phyloP scores from a whole-genome alignment of 2,888 invertebrate genomes.

The Pasiphila rectangulata region DNA sequence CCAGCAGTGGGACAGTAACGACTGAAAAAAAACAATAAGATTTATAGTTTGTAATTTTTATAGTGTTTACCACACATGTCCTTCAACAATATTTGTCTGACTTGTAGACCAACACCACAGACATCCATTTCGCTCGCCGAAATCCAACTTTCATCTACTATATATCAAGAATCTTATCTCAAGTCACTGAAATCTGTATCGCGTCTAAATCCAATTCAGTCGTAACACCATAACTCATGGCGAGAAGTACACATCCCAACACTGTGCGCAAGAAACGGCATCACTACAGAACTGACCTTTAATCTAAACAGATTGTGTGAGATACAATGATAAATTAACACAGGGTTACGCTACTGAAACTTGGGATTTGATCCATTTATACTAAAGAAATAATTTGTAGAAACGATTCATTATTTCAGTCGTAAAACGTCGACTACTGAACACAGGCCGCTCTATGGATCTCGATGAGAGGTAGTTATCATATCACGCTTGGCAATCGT shows the following conservation, averaged over 20 bases:
- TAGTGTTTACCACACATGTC: too few species aligned
- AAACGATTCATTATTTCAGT: too few species aligned
- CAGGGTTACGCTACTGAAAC: constrained; percentile 13
- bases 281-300: constrained; percentile 46
- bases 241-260: constrained; percentile 7
- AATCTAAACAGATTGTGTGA: constrained; percentile 52
- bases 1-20: too few species aligned
- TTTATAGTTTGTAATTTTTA: too few species aligned
- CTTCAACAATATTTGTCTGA: too few species aligned
- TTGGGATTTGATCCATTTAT: constrained; percentile 9
- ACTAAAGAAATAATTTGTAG: too few species aligned
- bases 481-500: too few species aligned
- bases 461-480: too few species aligned
- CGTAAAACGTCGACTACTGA: too few species aligned
- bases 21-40: too few species aligned
- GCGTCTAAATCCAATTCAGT: constrained; percentile 6
- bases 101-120: too few species aligned
- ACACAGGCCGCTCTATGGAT: too few species aligned
- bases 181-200: neutral
- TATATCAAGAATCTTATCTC: neutral
- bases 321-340: constrained; percentile 44
- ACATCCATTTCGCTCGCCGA: neutral
- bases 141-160: neutral
- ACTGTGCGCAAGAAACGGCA: constrained; percentile 29
- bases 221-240: constrained; percentile 10